Percentiles rank a stretch among this genome's conserved stretches.
Evolutionary conservation across 2,113 vertebrate genomes (phyloP).

Genomic region (Typhlomys cinereus): DNA sequence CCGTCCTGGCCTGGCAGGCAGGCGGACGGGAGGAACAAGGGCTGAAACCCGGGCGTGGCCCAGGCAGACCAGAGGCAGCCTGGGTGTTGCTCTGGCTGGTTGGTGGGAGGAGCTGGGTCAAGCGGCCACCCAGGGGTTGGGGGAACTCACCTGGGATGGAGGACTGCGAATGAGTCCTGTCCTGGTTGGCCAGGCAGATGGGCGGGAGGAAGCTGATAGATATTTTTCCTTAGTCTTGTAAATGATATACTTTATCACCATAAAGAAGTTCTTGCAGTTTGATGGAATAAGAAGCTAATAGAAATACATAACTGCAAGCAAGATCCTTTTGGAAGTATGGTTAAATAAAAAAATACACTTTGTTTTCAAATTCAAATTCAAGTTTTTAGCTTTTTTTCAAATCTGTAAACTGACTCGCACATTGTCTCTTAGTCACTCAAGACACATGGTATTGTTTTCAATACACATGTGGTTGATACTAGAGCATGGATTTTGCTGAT

Average conservation of each 20-base stretch:
- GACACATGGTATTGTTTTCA: neutral
- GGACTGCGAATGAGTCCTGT: too few species aligned
- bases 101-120: too few species aligned
- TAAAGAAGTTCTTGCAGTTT: neutral
- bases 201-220: too few species aligned
- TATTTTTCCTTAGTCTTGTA: neutral
- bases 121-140: too few species aligned
- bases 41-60: too few species aligned
- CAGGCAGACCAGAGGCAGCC: too few species aligned
- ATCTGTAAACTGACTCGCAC: neutral
- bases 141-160: too few species aligned
- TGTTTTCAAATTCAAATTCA: slow-evolving; percentile 10
- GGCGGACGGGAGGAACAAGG: too few species aligned
- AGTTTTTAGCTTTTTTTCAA: neutral
- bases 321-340: neutral
- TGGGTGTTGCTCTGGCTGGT: too few species aligned
- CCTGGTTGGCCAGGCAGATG: too few species aligned
- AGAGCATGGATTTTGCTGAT: neutral
- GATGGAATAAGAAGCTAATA: neutral
- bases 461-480: neutral
- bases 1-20: too few species aligned
- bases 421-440: neutral
- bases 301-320: neutral
- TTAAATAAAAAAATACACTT: neutral
- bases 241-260: neutral